Evolutionary conservation across 92 coral and sea anemone species (phyloP).

Genomic region (Palythoa caribaeorum): DNA sequence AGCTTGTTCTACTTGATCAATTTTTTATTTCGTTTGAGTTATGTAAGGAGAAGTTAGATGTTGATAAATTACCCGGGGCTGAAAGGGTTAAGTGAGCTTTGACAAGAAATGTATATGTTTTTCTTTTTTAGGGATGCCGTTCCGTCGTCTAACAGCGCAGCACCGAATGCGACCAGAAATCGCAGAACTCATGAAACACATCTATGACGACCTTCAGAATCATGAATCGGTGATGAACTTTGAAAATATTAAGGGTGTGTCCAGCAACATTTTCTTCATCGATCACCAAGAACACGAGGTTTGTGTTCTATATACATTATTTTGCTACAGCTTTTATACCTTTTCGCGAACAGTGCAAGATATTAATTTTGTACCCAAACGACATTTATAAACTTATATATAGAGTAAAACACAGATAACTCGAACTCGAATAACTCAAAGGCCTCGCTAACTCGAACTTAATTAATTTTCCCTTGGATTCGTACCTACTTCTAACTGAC

Average conservation of each 20-base stretch:
- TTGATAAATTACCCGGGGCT: background rate
- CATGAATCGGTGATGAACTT: slow-evolving; percentile 85
- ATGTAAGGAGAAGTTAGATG: no score
- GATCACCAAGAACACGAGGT: slow-evolving; percentile 86
- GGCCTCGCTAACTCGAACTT: no score
- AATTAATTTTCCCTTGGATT: no score
- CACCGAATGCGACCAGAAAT: slow-evolving; percentile 99
- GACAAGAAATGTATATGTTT: no score
- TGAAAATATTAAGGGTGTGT: slow-evolving; percentile 81
- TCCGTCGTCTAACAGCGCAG: slow-evolving; percentile 76
- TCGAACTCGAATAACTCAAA: no score
- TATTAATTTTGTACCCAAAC: background rate
- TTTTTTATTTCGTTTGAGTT: no score
- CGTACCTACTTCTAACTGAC: no score
- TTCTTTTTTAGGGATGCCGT: slow-evolving; percentile 69
- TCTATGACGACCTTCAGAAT: slow-evolving; percentile 77
- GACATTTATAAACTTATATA: no score
- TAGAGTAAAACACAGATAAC: no score
- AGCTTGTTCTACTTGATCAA: no score
- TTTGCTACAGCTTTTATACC: no score
- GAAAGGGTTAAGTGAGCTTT: background rate
- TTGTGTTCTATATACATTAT: background rate
- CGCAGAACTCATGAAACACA: slow-evolving; percentile 83
- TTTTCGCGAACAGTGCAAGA: background rate
- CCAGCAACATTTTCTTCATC: slow-evolving; percentile 78